Evolutionary conservation across 2,113 vertebrate genomes (phyloP).

Genomic region (Oreochromis niloticus): DNA sequence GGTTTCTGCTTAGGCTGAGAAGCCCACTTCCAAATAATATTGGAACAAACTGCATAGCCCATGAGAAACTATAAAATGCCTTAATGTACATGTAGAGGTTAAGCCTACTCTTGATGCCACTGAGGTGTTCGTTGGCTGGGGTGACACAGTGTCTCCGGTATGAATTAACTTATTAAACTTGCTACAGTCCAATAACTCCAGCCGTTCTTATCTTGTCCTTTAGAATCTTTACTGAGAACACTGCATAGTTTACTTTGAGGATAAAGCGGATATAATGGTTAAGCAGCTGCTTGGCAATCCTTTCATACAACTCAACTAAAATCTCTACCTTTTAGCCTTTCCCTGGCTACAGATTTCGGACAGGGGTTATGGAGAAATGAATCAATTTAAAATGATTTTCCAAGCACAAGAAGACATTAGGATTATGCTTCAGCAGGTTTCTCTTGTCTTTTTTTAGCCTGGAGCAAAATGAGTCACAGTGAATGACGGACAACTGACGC

Average conservation of each 20-base stretch:
- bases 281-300: neutral
- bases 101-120: neutral
- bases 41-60: neutral
- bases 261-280: neutral
- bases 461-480: neutral
- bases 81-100: neutral
- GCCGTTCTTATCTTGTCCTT: neutral
- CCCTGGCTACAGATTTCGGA: neutral
- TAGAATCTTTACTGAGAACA: neutral
- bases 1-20: neutral
- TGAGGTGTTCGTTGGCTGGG: neutral
- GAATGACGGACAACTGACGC: neutral
- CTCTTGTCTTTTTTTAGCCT: neutral
- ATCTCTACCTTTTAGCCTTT: neutral
- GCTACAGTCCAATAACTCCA: neutral
- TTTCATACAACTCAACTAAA: neutral
- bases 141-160: neutral
- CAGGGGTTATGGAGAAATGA: neutral
- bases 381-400: neutral
- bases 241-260: neutral
- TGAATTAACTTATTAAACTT: neutral
- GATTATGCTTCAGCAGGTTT: neutral
- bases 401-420: neutral
- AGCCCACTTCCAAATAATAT: neutral
- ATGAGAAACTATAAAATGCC: neutral